Conservation (phyloP, 2,113 vertebrate species). For the Anguilla rostrata region DNA sequence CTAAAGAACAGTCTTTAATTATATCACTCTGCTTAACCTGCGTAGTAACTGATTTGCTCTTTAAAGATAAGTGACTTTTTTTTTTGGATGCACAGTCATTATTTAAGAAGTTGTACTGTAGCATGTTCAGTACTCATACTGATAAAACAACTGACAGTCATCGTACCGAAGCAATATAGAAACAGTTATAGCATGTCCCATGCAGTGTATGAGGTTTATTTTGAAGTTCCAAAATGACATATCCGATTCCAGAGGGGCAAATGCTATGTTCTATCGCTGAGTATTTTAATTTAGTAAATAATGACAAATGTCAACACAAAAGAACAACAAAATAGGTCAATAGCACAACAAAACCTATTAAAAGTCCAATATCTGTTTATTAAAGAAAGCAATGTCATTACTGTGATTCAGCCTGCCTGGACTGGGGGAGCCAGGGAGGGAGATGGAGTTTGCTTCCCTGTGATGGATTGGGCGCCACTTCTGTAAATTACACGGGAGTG, state of each 20-base stretch:
- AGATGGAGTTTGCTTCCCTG: conserved; percentile 11
- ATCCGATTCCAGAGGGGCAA: neutral
- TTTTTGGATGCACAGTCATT: neutral
- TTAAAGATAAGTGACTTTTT: neutral
- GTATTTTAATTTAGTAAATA: conserved; percentile 21
- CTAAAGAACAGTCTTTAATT: neutral
- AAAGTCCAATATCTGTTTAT: conserved; percentile 23
- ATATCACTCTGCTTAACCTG: neutral
- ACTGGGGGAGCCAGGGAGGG: neutral
- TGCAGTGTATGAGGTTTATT: neutral
- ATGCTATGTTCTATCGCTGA: neutral
- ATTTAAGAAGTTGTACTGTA: neutral
- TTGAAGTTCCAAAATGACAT: neutral
- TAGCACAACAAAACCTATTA: conserved; percentile 16
- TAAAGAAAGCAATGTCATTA: conserved; percentile 17
- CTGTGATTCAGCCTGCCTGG: conserved; percentile 5
- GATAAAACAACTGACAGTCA: neutral
- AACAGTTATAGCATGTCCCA: neutral
- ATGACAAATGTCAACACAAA: conserved; percentile 13
- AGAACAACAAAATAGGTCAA: conserved; percentile 20
- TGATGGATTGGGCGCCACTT: conserved; percentile 16
- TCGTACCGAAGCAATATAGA: neutral
- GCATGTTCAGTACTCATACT: neutral
- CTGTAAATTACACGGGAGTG: conserved; percentile 23
- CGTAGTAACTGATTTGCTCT: neutral